phyloP scores from a whole-genome alignment of 2,797 vertebrate species.

The Taeniopygia guttata region DNA sequence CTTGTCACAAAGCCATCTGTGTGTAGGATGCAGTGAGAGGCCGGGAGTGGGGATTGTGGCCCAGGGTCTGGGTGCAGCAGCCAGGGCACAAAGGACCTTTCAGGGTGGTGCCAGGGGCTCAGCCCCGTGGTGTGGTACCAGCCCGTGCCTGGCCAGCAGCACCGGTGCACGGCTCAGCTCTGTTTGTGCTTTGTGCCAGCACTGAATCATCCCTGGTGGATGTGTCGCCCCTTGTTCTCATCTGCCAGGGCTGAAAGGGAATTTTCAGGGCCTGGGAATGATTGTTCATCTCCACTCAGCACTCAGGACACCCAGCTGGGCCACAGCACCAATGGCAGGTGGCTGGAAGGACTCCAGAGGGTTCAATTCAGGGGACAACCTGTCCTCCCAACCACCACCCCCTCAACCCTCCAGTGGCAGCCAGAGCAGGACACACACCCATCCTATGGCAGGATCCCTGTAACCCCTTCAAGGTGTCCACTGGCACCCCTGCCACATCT shows the following conservation, averaged over 20 bases:
- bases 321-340: rapidly evolving
- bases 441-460: not conserved
- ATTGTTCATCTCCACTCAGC: not conserved
- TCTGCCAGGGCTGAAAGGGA: not conserved
- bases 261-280: not conserved
- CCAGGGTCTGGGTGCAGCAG: not conserved
- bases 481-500: not conserved
- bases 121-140: not conserved
- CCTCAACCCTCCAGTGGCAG: rapidly evolving
- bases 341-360: not conserved
- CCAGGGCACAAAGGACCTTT: constrained; percentile 49
- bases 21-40: rapidly evolving
- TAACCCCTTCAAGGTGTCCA: not conserved
- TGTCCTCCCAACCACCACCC: not conserved
- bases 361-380: not conserved
- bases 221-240: not conserved
- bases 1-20: not conserved
- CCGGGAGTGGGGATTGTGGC: rapidly evolving
- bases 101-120: not conserved
- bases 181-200: not conserved
- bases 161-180: rapidly evolving
- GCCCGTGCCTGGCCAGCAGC: not conserved
- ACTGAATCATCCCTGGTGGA: rapidly evolving
- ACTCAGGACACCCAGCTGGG: not conserved
- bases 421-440: not conserved